Conservation (phyloP, 1,140 invertebrate genomes). For the Phymorhynchus buccinoides region DNA sequence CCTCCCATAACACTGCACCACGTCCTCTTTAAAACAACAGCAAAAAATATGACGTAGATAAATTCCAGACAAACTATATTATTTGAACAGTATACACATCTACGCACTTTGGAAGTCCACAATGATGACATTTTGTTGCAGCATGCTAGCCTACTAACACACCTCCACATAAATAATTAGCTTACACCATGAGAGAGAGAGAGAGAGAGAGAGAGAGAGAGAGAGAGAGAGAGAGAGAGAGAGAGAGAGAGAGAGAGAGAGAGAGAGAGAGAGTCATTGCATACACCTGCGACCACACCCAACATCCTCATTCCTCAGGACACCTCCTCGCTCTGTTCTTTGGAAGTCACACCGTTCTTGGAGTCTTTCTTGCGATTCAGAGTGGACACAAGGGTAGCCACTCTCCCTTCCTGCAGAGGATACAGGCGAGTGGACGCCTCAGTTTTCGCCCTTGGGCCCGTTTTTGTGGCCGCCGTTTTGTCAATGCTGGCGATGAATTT, state of each 20-base stretch:
- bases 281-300: neutral
- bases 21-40: too few species aligned
- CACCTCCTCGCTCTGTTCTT: neutral
- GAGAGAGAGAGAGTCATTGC: neutral
- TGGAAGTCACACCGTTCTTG: neutral
- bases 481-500: conserved; percentile 15
- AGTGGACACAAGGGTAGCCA: conserved; percentile 24
- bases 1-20: too few species aligned
- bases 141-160: too few species aligned
- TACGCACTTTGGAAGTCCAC: too few species aligned
- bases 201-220: neutral
- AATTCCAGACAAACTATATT: too few species aligned
- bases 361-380: neutral
- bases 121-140: too few species aligned
- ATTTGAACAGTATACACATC: too few species aligned
- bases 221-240: neutral
- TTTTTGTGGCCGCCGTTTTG: neutral
- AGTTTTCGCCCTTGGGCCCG: neutral
- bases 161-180: too few species aligned
- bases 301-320: neutral
- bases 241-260: neutral
- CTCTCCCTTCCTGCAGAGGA: conserved; percentile 22
- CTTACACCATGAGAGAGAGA: too few species aligned
- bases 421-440: neutral
- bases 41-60: too few species aligned